Conservation (phyloP, 1,140 invertebrate genomes). For the Aricia agestis region DNA sequence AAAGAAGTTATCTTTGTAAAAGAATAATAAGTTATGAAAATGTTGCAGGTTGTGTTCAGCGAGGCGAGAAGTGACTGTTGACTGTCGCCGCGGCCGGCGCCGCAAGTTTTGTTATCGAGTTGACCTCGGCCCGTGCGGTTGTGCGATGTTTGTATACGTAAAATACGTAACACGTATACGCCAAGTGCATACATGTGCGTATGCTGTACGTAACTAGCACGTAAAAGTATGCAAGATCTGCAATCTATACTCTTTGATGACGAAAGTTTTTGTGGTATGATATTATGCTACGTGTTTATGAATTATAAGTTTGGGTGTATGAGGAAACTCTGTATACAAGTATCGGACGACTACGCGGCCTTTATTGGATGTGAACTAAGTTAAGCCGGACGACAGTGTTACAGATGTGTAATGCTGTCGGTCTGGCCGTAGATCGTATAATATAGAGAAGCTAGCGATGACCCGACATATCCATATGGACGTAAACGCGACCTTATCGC, state of each 20-base stretch:
- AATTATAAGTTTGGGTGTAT: not conserved
- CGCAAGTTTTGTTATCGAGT: not conserved
- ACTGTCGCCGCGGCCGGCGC: constrained; percentile 16
- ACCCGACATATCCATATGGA: constrained; percentile 15
- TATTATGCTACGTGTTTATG: too few species aligned
- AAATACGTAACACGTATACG: not conserved
- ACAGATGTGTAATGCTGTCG: not conserved
- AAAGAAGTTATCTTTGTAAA: too few species aligned
- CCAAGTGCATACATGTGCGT: not conserved
- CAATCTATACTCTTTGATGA: too few species aligned
- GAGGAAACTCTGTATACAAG: not conserved
- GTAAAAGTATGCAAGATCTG: not conserved
- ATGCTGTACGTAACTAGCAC: not conserved
- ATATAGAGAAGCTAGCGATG: constrained; percentile 12
- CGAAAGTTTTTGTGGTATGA: too few species aligned
- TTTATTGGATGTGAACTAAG: not conserved
- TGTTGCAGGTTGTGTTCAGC: not conserved
- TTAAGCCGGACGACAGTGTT: not conserved
- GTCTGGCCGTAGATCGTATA: not conserved
- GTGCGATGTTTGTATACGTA: not conserved
- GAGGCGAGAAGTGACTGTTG: not conserved
- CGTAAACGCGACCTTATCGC: constrained; percentile 8
- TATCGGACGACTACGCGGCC: not conserved
- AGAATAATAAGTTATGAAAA: too few species aligned
- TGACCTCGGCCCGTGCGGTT: not conserved